These are phyloP conservation scores for Ursus arctos DNA, from an alignment of 2,113 vertebrate genomes.

Conservation along the genomic window DNA sequence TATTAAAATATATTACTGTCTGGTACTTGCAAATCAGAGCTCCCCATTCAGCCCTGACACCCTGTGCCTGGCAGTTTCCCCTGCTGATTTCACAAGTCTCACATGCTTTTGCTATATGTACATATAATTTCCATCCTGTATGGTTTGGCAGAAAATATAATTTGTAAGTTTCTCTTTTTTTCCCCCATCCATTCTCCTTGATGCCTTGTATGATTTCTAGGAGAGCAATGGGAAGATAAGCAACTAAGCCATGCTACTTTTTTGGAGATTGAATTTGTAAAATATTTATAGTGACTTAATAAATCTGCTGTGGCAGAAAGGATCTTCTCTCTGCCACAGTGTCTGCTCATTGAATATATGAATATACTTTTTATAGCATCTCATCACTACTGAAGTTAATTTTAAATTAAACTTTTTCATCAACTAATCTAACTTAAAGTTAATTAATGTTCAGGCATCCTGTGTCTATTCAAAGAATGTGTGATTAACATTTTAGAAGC, in stretches of 20 bases:
- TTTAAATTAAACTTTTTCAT: slow-evolving; percentile 69
- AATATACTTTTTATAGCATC: slow-evolving; percentile 66
- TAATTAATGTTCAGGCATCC: slow-evolving; percentile 70
- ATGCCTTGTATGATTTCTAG: background rate
- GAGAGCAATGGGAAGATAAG: background rate
- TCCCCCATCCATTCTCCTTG: background rate
- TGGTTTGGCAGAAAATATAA: background rate
- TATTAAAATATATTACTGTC: background rate
- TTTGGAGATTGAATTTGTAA: slow-evolving; percentile 41
- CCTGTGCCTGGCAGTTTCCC: background rate
- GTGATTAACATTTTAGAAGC: slow-evolving; percentile 70
- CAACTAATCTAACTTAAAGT: slow-evolving; percentile 67
- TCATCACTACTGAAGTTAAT: slow-evolving; percentile 60
- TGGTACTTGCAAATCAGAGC: background rate
- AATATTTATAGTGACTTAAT: slow-evolving; percentile 62
- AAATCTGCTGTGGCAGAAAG: slow-evolving; percentile 24
- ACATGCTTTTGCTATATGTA: background rate
- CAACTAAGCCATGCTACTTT: background rate
- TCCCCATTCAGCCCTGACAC: background rate
- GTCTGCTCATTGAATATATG: slow-evolving; percentile 40
- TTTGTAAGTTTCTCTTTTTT: background rate
- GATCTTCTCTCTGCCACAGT: slow-evolving; percentile 10
- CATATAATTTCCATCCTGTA: background rate
- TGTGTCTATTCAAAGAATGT: slow-evolving; percentile 52
- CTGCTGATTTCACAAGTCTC: background rate